Percentiles rank a stretch among this genome's conserved stretches.
phyloP scores from a whole-genome alignment of 2,888 invertebrate genomes.

The Gastrophysa polygoni region DNA sequence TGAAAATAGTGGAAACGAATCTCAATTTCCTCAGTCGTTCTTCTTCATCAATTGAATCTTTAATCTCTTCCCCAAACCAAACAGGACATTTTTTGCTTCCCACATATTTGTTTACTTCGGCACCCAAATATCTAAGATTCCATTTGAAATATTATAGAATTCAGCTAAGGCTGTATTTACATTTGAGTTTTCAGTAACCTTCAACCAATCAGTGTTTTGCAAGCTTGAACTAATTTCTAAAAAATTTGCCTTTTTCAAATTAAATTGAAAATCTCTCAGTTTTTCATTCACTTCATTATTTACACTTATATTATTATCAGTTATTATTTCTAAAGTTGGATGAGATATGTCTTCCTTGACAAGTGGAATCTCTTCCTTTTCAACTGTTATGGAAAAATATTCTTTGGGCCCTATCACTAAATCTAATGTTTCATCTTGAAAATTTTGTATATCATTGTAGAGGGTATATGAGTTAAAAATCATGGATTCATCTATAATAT shows the following conservation, averaged over 20 bases:
- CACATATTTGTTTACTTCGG: too few relatives aligned
- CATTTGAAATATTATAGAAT: constrained; percentile 3
- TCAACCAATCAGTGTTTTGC: background rate
- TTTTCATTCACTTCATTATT: background rate
- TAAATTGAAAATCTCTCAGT: background rate
- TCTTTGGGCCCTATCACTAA: constrained; percentile 1
- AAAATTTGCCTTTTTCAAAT: constrained; percentile 1
- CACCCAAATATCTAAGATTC: background rate
- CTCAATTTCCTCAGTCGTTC: too few relatives aligned
- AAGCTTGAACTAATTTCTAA: constrained; percentile 1
- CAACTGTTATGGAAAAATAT: background rate
- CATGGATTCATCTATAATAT: background rate
- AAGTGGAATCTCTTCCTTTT: constrained; percentile 3
- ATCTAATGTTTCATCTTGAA: constrained; percentile 1
- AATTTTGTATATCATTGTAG: constrained; percentile 4
- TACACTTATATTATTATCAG: background rate
- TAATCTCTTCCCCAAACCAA: too few relatives aligned
- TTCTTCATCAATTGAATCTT: too few relatives aligned
- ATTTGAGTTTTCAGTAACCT: background rate
- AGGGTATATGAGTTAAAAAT: background rate
- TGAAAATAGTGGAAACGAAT: too few relatives aligned
- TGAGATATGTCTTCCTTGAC: constrained; percentile 4
- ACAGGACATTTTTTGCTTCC: too few relatives aligned
- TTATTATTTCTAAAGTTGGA: constrained; percentile 2
- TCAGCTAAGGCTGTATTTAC: constrained; percentile 3